Conservation (phyloP, 2,113 vertebrate species). For the Tapirus terrestris region DNA sequence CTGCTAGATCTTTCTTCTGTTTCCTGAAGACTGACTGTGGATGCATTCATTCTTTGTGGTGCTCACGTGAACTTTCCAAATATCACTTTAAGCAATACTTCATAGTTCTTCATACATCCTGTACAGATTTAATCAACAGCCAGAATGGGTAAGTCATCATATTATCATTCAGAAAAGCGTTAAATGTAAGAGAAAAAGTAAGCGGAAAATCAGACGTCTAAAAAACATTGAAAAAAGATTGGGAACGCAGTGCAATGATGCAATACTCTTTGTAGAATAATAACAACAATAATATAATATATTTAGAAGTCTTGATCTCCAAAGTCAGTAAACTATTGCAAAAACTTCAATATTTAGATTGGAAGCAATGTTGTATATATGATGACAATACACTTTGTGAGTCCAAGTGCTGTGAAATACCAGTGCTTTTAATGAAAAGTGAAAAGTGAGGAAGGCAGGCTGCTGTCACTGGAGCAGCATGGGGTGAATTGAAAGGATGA, state of each 20-base stretch:
- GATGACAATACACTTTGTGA: too few species aligned
- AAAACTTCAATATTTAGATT: too few species aligned
- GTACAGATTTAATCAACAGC: not conserved
- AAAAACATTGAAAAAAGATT: not conserved
- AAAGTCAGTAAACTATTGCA: too few species aligned
- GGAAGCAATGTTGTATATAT: too few species aligned
- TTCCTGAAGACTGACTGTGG: not conserved
- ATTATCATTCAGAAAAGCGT: not conserved
- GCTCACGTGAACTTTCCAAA: not conserved
- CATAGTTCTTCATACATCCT: not conserved
- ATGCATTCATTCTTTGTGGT: not conserved
- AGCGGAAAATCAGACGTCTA: not conserved
- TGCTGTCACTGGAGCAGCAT: not conserved
- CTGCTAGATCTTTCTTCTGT: not conserved
- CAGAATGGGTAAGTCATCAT: not conserved
- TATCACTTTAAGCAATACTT: not conserved
- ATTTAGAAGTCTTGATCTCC: too few species aligned
- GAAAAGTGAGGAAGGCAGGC: too few species aligned
- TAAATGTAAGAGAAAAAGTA: not conserved
- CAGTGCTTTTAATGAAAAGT: too few species aligned
- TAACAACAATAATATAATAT: not conserved
- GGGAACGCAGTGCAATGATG: not conserved
- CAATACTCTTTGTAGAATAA: not conserved
- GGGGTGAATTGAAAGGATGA: too few species aligned
- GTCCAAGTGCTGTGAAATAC: too few species aligned